Evolutionary conservation across 2,113 vertebrate genomes (phyloP), one percentile per base, ranked within the genome.

Genomic region (Sylvilagus bachmani): DNA sequence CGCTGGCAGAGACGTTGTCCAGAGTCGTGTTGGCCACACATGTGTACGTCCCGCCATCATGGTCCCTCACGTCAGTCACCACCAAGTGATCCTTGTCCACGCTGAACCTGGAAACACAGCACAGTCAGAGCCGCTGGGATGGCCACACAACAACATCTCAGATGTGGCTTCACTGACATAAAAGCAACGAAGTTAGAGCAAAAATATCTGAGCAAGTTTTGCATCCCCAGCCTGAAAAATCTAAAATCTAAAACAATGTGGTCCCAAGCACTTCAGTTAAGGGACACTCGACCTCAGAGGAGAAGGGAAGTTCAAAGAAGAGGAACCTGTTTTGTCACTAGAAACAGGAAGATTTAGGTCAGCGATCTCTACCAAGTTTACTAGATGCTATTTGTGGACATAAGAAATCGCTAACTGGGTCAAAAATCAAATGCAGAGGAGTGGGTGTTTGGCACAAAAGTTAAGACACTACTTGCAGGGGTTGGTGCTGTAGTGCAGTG

Each of bases 1-100:
- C 99, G 22, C 99, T 99, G 98, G 99, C 99, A 11, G 99, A 99
- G 92, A 99, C 99, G 0, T 97, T 98, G 98, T 99, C 99, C 98
- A 99, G 98, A 17, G 99, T 99, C 44, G 99, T 99, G 98, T 99
- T 99, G 98, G 99, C 98, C 94, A 99, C 96, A 97, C 99, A 99
- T 2, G 98, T 99, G 97, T 99, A 99, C 21, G 98, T 98, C 33
- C 99, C 99, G 19, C 99, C 98, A 44, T 99, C 99, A 1, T 93
- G 96, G 89, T 99, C 99, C 22, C 97, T 98, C 96, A 99, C 98
- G 33, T 99, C 98, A 33, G 96, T 96, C 92, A 99, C 99, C 95
- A 98, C 99, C 97, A 99, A 98, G 94, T 98, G 99, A 92, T 99
- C 99, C 33, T 98, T 98, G 96, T 98, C 98, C 29, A 99, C 85